Base-by-base conservation (phyloP, 2,888 invertebrate species). In the Mesoligia furuncula region DNA sequence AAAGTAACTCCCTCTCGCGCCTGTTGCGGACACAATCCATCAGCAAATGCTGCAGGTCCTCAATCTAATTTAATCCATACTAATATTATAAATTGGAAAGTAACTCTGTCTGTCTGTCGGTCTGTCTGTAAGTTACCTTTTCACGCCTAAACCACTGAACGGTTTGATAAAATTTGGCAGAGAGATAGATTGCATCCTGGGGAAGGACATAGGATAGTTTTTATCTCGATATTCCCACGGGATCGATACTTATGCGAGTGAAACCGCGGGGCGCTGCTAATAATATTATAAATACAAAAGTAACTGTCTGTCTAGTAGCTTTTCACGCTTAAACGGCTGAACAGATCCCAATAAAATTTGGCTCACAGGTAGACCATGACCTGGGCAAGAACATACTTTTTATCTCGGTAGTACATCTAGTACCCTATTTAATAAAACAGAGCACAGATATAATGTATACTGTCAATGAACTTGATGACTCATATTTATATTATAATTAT, bases 391-490 rank as follows among this genome's bases (percentile, higher is more conserved):
- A 24, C 36, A 24, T 31, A 65, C 15, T 39, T n/a, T 39, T 42
- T 66, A 42, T 66, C 11, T 11, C n/a, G 0, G 2, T n/a, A n/a
- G 42, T 42, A 11, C 15, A 7, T n/a, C 9, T n/a, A 68, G 24
- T 36, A 24, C 4, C 13, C 24, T 24, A 45, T 36, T 45, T 66
- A 69, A 75, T 73, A 83, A 75, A 70, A 78, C 68, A 45, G 15
- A 59, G 31, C 31, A 61, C 42, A 78, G 75, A 84, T 81, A 80
- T 65, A 27, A 27, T 65, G 45, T 27, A 5, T 65, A 61, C 83
- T 79, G 85, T 87, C 82, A 89, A 78, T 88, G 86, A 88, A 86
- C 88, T 87, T 80, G 77, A 85, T 90, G 90, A 90, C 68, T 90
- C 89, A 87, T 73, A 11, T 51, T 61, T 74, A 61, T 75, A 48